These are phyloP conservation scores for Celastrina argiolus DNA, from an alignment of 2,888 invertebrate species.

Conservation along the genomic window DNA sequence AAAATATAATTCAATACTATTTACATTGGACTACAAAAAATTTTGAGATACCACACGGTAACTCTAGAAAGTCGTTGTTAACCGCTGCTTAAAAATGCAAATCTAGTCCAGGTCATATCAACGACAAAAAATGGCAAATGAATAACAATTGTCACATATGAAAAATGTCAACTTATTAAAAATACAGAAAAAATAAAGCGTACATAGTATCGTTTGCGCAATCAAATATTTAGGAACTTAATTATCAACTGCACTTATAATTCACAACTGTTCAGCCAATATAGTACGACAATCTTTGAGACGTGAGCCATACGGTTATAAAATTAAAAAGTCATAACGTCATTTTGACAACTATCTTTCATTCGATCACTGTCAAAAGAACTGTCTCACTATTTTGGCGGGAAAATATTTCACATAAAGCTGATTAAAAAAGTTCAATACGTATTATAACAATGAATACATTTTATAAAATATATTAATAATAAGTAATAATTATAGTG, in stretches of 20 bases:
- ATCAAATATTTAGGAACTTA: slow-evolving; percentile 12
- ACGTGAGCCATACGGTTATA: background rate
- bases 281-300: background rate
- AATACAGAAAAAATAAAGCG: background rate
- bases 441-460: slow-evolving; percentile 9
- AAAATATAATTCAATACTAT: slow-evolving; percentile 69
- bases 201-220: slow-evolving; percentile 7
- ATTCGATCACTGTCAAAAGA: background rate
- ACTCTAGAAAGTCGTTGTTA: slow-evolving; percentile 32
- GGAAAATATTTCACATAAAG: background rate
- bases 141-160: background rate
- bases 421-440: background rate
- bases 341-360: background rate
- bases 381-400: background rate
- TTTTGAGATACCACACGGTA: slow-evolving; percentile 38
- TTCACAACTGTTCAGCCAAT: background rate
- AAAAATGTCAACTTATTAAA: slow-evolving; percentile 8
- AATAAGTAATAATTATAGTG: too few species aligned
- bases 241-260: background rate
- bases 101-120: background rate
- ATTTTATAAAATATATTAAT: background rate
- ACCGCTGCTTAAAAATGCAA: background rate
- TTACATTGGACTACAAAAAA: slow-evolving; percentile 58
- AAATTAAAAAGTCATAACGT: slow-evolving; percentile 1
- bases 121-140: background rate